These are phyloP conservation scores for Brachyptera putata DNA, from an alignment of 2,888 invertebrate species.

Conservation along the genomic window DNA sequence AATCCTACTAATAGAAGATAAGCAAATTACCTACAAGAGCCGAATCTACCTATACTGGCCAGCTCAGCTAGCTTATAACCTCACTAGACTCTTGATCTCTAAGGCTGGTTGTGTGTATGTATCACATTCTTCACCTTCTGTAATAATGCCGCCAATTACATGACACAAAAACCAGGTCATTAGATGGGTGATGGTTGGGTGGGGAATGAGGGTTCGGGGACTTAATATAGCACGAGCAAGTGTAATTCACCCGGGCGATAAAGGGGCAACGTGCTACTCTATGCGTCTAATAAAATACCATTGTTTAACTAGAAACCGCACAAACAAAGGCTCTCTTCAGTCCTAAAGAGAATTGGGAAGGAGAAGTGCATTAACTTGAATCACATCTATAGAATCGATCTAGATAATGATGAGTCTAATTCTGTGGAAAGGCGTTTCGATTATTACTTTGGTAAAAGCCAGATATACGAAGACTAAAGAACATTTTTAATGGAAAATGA, in stretches of 20 bases:
- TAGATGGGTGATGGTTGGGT: background rate
- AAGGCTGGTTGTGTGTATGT: background rate
- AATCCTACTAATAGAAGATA: background rate
- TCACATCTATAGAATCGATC: slow-evolving; percentile 11
- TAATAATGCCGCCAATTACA: slow-evolving; percentile 10
- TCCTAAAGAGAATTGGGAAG: background rate
- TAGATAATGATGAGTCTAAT: slow-evolving; percentile 1
- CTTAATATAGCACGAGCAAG: no score
- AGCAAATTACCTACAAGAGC: slow-evolving; percentile 13
- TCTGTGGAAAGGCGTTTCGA: background rate
- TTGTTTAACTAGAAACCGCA: slow-evolving; percentile 9
- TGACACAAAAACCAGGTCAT: slow-evolving; percentile 3
- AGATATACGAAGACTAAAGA: background rate
- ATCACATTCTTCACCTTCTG: background rate
- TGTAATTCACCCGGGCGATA: background rate
- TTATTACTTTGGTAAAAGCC: slow-evolving; percentile 10
- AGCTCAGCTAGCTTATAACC: background rate
- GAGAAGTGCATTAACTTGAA: slow-evolving; percentile 9
- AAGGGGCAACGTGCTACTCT: background rate
- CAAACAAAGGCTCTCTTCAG: slow-evolving; percentile 8
- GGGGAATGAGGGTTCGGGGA: background rate
- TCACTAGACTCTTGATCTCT: background rate
- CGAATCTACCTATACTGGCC: background rate
- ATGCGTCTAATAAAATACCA: slow-evolving; percentile 18
- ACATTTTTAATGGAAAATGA: background rate